Evolutionary conservation across 2,113 vertebrate species (phyloP).

Genomic region (Sialia sialis): DNA sequence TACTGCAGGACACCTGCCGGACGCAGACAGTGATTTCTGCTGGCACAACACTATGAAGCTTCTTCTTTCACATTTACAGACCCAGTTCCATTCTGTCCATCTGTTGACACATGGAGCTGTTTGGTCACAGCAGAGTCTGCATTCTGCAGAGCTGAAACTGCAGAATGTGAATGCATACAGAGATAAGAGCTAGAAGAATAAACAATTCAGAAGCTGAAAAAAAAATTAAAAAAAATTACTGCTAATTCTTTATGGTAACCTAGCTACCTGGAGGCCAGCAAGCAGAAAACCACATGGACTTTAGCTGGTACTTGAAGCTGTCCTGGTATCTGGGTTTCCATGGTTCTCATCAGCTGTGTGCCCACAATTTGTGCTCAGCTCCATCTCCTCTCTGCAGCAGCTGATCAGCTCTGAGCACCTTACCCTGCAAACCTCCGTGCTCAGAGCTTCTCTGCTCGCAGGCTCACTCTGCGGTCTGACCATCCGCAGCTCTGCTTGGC

Average conservation of each 20-base stretch:
- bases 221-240: background rate
- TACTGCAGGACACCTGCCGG: background rate
- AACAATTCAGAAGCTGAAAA: background rate
- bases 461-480: background rate
- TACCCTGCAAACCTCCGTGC: background rate
- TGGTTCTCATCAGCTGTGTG: background rate
- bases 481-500: rapidly evolving
- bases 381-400: background rate
- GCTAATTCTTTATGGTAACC: background rate
- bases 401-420: background rate
- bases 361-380: rapidly evolving
- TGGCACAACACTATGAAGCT: background rate
- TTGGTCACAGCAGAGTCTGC: background rate
- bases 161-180: rapidly evolving
- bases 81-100: background rate
- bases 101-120: background rate
- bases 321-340: background rate
- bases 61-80: background rate
- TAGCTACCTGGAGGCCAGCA: background rate
- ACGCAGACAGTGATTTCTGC: background rate
- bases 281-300: background rate
- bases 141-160: background rate
- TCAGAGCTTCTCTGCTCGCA: background rate
- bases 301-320: background rate
- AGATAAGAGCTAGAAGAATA: background rate